A percentile compares a stretch with the other conserved stretches of the same genome.
phyloP scores from a whole-genome alignment of 1,140 invertebrate genomes.

The Dermatophagoides farinae region DNA sequence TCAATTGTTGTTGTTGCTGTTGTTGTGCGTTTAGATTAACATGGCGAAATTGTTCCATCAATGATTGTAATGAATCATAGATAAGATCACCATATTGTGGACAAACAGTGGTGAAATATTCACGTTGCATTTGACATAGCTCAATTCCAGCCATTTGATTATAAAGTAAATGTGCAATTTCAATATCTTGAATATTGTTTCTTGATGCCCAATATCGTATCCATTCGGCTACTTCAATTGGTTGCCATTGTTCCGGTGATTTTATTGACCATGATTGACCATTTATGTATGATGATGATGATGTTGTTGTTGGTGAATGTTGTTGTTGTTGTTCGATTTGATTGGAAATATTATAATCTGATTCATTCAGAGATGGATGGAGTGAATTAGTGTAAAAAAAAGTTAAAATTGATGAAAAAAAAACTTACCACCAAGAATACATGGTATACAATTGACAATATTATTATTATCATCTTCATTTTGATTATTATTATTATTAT shows the following conservation, averaged over 20 bases:
- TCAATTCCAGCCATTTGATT: constrained; percentile 18
- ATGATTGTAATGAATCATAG: constrained; percentile 16
- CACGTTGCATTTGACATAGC: constrained; percentile 15
- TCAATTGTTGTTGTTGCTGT: background rate
- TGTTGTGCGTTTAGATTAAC: too few relatives aligned
- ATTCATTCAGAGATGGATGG: background rate
- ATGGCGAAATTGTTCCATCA: constrained; percentile 14
- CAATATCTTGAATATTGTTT: constrained; percentile 14
- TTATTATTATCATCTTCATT: too few relatives aligned
- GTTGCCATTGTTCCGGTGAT: constrained; percentile 18
- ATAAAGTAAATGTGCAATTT: constrained; percentile 16
- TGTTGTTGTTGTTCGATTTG: background rate
- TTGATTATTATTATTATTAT: too few relatives aligned
- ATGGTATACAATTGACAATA: background rate
- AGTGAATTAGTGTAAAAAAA: background rate
- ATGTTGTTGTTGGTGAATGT: too few relatives aligned
- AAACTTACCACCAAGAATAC: background rate
- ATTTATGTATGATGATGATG: background rate
- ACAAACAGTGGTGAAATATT: constrained; percentile 17
- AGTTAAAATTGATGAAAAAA: background rate
- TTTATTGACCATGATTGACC: constrained; percentile 10
- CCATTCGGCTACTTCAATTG: constrained; percentile 17
- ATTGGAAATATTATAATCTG: background rate
- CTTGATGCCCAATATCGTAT: constrained; percentile 17
- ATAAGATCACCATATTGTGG: constrained; percentile 16